These are phyloP conservation scores for Tragelaphus scriptus DNA, from an alignment of 2,113 vertebrate species.

Conservation along the genomic window DNA sequence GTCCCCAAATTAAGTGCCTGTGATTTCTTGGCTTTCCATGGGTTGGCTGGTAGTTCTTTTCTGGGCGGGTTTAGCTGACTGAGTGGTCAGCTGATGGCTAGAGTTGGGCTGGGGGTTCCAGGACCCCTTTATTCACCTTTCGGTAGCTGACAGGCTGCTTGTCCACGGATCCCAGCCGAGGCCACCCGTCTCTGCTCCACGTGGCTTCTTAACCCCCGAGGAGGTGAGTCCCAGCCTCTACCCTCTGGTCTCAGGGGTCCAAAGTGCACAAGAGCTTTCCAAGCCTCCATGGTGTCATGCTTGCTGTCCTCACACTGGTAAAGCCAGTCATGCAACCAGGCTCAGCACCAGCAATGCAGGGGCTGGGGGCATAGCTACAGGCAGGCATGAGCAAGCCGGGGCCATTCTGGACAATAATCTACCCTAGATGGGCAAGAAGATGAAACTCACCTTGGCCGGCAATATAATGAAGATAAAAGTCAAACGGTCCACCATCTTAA, in stretches of 20 bases:
- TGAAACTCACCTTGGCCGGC: not conserved
- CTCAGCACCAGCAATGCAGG: not conserved
- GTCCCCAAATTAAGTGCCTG: not conserved
- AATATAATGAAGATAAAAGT: not conserved
- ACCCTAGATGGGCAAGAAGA: no score
- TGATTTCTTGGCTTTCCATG: not conserved
- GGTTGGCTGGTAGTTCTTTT: not conserved
- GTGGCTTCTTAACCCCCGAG: not conserved
- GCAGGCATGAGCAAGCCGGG: not conserved
- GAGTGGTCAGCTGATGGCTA: fast-evolving
- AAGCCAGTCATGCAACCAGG: not conserved
- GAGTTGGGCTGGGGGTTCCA: not conserved
- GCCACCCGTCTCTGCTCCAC: not conserved
- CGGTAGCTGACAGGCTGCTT: not conserved
- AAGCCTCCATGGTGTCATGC: no score
- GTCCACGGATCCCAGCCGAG: not conserved
- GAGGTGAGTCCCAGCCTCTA: not conserved
- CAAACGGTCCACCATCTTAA: not conserved
- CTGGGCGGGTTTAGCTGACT: not conserved
- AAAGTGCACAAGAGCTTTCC: not conserved
- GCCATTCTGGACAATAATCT: no score
- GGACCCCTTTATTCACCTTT: not conserved
- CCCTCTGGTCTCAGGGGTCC: no score
- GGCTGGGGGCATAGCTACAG: not conserved
- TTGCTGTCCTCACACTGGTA: no score